Conservation (phyloP, 2,113 vertebrate genomes). For the Melospiza georgiana region DNA sequence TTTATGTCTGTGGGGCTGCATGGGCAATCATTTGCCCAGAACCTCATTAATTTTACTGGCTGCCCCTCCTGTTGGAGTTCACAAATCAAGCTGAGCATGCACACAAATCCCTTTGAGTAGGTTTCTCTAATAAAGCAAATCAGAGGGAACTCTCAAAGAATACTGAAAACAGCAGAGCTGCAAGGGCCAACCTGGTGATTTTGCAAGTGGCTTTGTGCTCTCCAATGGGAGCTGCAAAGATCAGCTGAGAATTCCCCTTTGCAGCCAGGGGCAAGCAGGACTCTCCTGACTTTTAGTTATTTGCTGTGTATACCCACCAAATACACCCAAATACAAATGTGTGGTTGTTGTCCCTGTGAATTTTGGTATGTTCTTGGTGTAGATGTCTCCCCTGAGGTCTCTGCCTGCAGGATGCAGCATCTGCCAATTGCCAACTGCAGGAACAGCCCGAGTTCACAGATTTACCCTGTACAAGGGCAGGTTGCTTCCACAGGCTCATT, state of each 20-base stretch:
- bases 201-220: not conserved
- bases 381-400: not conserved
- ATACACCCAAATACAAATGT: accelerated
- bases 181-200: not conserved
- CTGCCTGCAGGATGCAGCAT: not conserved
- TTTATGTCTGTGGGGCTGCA: slow-evolving; percentile 61
- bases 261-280: not conserved
- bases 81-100: slow-evolving; percentile 65
- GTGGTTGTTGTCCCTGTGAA: not conserved
- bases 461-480: not conserved
- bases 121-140: slow-evolving; percentile 61
- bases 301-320: not conserved
- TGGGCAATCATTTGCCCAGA: slow-evolving; percentile 64
- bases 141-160: slow-evolving; percentile 35
- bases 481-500: not conserved
- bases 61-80: slow-evolving; percentile 68
- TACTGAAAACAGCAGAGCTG: slow-evolving; percentile 13
- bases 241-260: not conserved
- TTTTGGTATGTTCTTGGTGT: not conserved
- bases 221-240: not conserved
- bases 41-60: slow-evolving; percentile 71
- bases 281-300: not conserved
- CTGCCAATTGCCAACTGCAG: not conserved
- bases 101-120: slow-evolving; percentile 62
- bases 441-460: not conserved